Percentiles rank a stretch among this genome's conserved stretches.
phyloP scores from a whole-genome alignment of 2,113 vertebrate species.

The Tauraco erythrolophus region DNA sequence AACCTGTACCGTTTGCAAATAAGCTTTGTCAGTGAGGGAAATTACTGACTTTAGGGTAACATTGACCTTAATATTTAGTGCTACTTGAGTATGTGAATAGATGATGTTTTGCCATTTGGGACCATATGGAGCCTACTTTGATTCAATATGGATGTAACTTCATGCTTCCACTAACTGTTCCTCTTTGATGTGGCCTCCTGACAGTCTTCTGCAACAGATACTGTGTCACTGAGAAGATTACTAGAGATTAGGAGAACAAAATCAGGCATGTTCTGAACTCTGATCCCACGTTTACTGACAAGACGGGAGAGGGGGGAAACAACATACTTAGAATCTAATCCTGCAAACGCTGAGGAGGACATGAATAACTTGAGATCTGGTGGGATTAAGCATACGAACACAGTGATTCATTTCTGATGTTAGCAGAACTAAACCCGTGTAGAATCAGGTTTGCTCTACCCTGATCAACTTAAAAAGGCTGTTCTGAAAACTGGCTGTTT shows the following conservation, averaged over 20 bases:
- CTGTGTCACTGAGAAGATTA: conserved; percentile 51
- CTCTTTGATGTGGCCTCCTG: neutral
- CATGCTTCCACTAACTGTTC: neutral
- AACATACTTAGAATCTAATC: conserved; percentile 51
- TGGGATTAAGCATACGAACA: conserved; percentile 1
- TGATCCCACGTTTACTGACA: conserved; percentile 38
- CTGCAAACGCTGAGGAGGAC: neutral
- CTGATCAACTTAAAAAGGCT: neutral
- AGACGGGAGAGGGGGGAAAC: neutral
- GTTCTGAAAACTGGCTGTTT: neutral
- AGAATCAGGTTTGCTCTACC: neutral
- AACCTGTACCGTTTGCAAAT: neutral
- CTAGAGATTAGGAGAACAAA: conserved; percentile 44
- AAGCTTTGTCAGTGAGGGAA: neutral
- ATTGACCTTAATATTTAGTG: neutral
- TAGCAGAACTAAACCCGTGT: neutral
- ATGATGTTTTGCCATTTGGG: neutral
- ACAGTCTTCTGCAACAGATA: conserved; percentile 40
- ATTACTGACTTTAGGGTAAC: neutral
- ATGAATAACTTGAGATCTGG: neutral
- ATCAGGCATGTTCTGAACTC: conserved; percentile 55
- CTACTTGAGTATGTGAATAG: neutral
- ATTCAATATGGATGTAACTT: neutral
- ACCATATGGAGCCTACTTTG: neutral
- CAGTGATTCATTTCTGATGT: neutral